phyloP scores from a whole-genome alignment of 2,797 vertebrate species.

The Neosilurus mollespiculum region DNA sequence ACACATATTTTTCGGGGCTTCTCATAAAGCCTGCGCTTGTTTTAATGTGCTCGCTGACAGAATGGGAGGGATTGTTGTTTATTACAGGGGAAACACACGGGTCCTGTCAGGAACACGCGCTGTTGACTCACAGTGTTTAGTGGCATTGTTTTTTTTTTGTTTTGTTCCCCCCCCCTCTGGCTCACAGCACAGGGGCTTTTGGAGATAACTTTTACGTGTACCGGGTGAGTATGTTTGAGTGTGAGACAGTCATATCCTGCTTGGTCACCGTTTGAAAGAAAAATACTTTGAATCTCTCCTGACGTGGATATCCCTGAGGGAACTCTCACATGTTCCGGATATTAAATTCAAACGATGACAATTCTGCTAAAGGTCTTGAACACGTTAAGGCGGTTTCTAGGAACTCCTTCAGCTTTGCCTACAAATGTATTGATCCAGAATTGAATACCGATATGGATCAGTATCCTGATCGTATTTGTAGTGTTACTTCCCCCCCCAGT shows the following conservation, averaged over 20 bases:
- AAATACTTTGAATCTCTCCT: background rate
- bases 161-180: slow-evolving; percentile 23
- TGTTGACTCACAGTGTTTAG: slow-evolving; percentile 54
- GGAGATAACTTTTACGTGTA: slow-evolving; percentile 27
- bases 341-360: background rate
- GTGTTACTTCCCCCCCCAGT: too few relatives aligned
- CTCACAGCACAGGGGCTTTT: slow-evolving; percentile 47
- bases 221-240: slow-evolving; percentile 32
- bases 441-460: background rate
- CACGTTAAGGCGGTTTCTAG: background rate
- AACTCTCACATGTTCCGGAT: background rate
- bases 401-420: background rate
- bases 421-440: background rate
- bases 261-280: slow-evolving; percentile 36
- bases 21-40: slow-evolving; percentile 45
- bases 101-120: slow-evolving; percentile 45
- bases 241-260: slow-evolving; percentile 51
- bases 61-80: slow-evolving; percentile 41
- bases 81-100: slow-evolving; percentile 30
- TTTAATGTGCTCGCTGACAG: slow-evolving; percentile 32
- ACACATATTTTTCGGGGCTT: slow-evolving; percentile 16
- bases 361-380: background rate
- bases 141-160: slow-evolving; percentile 30
- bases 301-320: background rate
- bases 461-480: background rate